These are phyloP conservation scores for Tychaedon coryphoeus DNA, from an alignment of 2,113 vertebrate species.

Conservation along the genomic window DNA sequence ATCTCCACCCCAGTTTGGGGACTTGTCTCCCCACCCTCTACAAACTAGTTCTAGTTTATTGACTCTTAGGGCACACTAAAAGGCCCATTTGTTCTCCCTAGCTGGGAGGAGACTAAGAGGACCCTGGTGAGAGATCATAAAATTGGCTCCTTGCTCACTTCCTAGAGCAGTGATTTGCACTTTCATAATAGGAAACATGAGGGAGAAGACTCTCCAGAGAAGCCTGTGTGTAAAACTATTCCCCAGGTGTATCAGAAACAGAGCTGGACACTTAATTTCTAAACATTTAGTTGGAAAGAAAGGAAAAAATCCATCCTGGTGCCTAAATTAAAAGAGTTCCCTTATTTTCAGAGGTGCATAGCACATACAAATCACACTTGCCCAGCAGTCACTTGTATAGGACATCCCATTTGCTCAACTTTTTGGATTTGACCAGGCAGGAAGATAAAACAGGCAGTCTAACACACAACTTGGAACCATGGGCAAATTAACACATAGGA, in stretches of 20 bases:
- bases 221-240: background rate
- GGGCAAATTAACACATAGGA: background rate
- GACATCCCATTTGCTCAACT: background rate
- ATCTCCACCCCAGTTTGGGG: background rate
- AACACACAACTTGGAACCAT: background rate
- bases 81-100: constrained; percentile 13
- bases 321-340: background rate
- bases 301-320: background rate
- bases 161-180: constrained; percentile 2
- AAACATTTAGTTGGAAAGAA: background rate
- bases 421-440: background rate
- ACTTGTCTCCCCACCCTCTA: background rate
- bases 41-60: background rate
- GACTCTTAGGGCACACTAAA: background rate
- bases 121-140: constrained; percentile 1
- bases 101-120: background rate
- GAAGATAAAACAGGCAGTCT: background rate
- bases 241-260: background rate
- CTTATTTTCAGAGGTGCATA: background rate
- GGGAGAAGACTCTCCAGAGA: background rate
- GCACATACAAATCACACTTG: background rate
- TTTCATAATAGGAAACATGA: background rate
- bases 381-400: background rate
- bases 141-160: background rate
- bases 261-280: background rate